Evolutionary conservation across 1,140 invertebrate genomes (phyloP), one percentile per base, ranked within the genome.

Genomic region (Ooceraea biroi): DNA sequence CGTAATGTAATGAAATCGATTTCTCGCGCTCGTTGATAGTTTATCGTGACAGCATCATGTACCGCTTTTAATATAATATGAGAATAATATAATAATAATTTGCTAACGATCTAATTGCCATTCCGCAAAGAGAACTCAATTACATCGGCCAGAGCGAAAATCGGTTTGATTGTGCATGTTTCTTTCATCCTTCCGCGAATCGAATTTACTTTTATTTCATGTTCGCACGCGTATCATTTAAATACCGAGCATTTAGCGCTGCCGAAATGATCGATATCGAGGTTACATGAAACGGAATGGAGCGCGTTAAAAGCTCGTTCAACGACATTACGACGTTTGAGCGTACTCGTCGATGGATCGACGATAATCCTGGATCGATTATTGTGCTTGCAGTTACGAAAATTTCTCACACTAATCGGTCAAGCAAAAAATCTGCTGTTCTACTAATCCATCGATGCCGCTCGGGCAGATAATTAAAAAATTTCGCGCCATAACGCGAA

Each of bases 171-270:
- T 12, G 22, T 46, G 50, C 65, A 12, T 80, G 44, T 44, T 68
- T 55, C 12, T n/a, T n/a, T 57, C 22, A 27, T 44, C 19, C 11
- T 44, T 17, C 11, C 25, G 52, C 8, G 25, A 58, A 41, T 58
- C 63, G n/a, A 57, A 80, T 80, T 80, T 46, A 69, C 52, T 80
- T 80, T n/a, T 36, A 71, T 69, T 80, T 80, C 30, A 25, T 25
- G 25, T 80, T 17, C 17, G 30, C 76, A 17, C 36, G 25, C 11
- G 12, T 48, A 55, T 78, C 63, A 30, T 46, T 44, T 36, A 52
- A 66, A 52, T 27, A 25, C 50, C 22, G n/a, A 14, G 76, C 36
- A 46, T 80, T 80, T 57, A 8, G 12, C 12, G 65, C 22, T 41
- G 52, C 5, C 14, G 14, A 66, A 50, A 0, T 27, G 19, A 52